Evolutionary conservation across 2,797 vertebrate species (phyloP), one percentile per base, ranked within the genome.

Genomic region (Gymnothorax reevesii): DNA sequence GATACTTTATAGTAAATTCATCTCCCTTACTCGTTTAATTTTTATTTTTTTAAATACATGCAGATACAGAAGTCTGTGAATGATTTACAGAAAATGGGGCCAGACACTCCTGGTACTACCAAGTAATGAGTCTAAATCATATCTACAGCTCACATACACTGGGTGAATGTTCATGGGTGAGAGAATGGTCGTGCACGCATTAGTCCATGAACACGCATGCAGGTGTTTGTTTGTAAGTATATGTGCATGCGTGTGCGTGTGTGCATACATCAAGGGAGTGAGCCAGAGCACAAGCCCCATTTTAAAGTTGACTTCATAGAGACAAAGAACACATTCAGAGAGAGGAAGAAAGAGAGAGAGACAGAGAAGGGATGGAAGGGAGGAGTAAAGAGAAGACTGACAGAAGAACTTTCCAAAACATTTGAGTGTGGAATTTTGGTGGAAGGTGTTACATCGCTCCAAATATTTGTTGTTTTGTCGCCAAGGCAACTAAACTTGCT

Each of bases 401-500:
- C 91, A 95, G 93, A 87, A 93, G 93, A 93, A 93, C 93, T 95
- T 97, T 97, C 96, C 96, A 96, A 97, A 97, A 96, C 96, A 97
- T 95, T 96, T 93, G 94, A 89, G 93, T 93, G 94, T 96, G 96
- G 95, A 96, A 96, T 97, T 97, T 96, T 92, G 92, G 94, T 94
- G 94, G 95, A 98, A 97, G 97, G 98, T 97, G 97, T 96, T 94
- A 97, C 96, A 94, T 95, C 95, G 93, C 90, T 96, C 94, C 93
- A 97, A 96, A 97, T 98, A 97, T 98, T 99, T 99, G 97, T 98
- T 98, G 94, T 94, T 95, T 82, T 87, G 94, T 98, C 94, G 94
- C 94, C 95, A 94, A 89, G 92, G 96, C 92, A 97, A 97, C 97
- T 87, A 91, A 93, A 94, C 93, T 93, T 91, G 92, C 92, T 90